Conservation (phyloP, 2,113 vertebrate genomes). For the Rousettus leschenaultii region DNA sequence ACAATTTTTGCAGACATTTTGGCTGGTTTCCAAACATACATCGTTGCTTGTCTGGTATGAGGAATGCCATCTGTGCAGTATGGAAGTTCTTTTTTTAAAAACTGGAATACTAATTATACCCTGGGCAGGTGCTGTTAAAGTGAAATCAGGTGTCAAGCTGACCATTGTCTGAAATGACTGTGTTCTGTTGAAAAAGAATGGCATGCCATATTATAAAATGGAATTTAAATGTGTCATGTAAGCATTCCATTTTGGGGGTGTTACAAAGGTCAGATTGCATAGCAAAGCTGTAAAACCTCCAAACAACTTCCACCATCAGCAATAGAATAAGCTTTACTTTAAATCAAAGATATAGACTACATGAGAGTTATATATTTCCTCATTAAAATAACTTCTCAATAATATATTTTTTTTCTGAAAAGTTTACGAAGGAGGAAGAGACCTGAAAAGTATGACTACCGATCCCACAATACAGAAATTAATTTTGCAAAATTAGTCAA, state of each 20-base stretch:
- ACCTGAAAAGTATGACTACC: not conserved
- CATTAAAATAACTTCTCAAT: constrained; percentile 43
- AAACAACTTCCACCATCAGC: constrained; percentile 1
- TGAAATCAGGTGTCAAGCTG: constrained; percentile 84
- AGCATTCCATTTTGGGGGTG: not conserved
- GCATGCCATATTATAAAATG: constrained; percentile 30
- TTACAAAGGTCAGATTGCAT: constrained; percentile 18
- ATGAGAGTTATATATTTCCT: constrained; percentile 41
- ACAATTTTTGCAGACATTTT: constrained; percentile 86
- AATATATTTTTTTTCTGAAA: not conserved
- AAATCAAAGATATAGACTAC: constrained; percentile 49
- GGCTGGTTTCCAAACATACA: constrained; percentile 83
- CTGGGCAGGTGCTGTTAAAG: constrained; percentile 82
- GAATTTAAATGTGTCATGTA: constrained; percentile 39
- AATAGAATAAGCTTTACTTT: constrained; percentile 41
- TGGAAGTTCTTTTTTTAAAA: constrained; percentile 80
- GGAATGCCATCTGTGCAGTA: constrained; percentile 82
- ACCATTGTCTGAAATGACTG: constrained; percentile 72
- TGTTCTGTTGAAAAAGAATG: constrained; percentile 66
- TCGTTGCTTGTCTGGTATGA: constrained; percentile 84
- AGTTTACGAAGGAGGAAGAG: not conserved
- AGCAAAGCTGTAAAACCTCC: constrained; percentile 42
- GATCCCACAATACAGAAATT: not conserved
- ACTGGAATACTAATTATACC: constrained; percentile 81
- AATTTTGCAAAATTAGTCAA: not conserved